Evolutionary conservation across 2,888 invertebrate species (phyloP).

Genomic region (Lamproptera curius): DNA sequence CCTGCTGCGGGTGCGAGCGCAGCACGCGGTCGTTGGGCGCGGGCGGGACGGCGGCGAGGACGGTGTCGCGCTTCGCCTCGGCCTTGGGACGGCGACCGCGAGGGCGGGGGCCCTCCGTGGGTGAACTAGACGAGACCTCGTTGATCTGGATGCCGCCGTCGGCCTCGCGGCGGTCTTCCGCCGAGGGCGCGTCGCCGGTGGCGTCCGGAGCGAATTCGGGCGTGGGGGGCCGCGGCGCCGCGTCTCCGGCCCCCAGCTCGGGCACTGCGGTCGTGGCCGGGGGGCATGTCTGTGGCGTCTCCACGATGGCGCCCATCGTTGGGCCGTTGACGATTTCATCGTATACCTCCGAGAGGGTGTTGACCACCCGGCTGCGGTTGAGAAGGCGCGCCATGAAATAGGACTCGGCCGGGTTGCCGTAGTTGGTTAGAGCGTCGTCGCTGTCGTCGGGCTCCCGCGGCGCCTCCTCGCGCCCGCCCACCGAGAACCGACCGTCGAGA

Average conservation of each 20-base stretch:
- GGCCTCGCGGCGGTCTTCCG: constrained; percentile 30
- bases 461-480: constrained; percentile 36
- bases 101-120: constrained; percentile 57
- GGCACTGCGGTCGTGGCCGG: constrained; percentile 27
- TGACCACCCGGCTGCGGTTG: constrained; percentile 56
- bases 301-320: constrained; percentile 22
- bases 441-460: constrained; percentile 33
- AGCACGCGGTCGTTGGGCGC: constrained; percentile 56
- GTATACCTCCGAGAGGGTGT: constrained; percentile 61
- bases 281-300: constrained; percentile 32
- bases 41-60: constrained; percentile 37
- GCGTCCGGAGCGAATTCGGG: constrained; percentile 11
- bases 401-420: constrained; percentile 70
- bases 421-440: constrained; percentile 52
- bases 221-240: constrained; percentile 18
- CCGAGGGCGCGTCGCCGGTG: constrained; percentile 21
- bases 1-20: constrained; percentile 69
- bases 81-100: constrained; percentile 50
- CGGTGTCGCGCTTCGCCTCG: constrained; percentile 37
- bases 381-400: constrained; percentile 68
- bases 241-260: constrained; percentile 25
- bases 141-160: constrained; percentile 80
- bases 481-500: constrained; percentile 48
- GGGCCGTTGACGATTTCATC: constrained; percentile 48
- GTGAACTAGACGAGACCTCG: constrained; percentile 82